phyloP scores from a whole-genome alignment of 1,140 invertebrate genomes.

The Streblospio benedicti region DNA sequence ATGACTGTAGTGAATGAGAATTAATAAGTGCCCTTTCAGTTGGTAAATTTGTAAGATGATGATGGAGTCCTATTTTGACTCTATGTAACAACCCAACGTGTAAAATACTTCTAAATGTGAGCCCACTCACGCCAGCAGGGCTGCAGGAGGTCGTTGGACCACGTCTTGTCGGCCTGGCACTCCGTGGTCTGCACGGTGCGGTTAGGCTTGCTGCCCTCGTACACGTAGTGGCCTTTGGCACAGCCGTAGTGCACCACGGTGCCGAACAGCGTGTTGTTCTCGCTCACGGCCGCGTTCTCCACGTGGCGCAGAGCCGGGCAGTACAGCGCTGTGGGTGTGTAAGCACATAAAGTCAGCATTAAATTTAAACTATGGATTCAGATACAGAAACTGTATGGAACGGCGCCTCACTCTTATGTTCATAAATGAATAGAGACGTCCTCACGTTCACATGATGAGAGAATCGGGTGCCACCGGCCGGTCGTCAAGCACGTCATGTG shows the following conservation, averaged over 20 bases:
- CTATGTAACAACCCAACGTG: too few relatives aligned
- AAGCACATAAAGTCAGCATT: background rate
- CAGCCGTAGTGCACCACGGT: constrained; percentile 15
- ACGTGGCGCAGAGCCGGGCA: constrained; percentile 4
- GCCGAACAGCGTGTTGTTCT: constrained; percentile 5
- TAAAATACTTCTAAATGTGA: too few relatives aligned
- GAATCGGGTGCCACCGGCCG: constrained; percentile 15
- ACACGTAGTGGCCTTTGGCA: constrained; percentile 12
- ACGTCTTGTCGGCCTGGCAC: constrained; percentile 2
- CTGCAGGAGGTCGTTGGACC: constrained; percentile 1
- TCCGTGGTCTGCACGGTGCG: background rate
- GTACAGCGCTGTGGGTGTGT: constrained; percentile 7
- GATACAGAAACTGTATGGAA: background rate
- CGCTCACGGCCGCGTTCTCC: background rate
- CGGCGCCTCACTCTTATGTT: background rate
- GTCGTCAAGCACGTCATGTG: constrained; percentile 11
- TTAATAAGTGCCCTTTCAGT: too few relatives aligned
- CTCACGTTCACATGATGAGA: constrained; percentile 15
- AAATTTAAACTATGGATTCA: background rate
- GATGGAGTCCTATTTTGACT: too few relatives aligned
- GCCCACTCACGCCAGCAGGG: constrained; percentile 5
- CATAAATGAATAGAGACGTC: background rate
- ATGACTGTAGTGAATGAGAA: too few relatives aligned
- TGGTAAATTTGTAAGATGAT: too few relatives aligned
- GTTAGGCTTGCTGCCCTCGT: background rate